These are phyloP conservation scores for Nudaria mundana DNA, from an alignment of 2,888 invertebrate species.

Conservation along the genomic window DNA sequence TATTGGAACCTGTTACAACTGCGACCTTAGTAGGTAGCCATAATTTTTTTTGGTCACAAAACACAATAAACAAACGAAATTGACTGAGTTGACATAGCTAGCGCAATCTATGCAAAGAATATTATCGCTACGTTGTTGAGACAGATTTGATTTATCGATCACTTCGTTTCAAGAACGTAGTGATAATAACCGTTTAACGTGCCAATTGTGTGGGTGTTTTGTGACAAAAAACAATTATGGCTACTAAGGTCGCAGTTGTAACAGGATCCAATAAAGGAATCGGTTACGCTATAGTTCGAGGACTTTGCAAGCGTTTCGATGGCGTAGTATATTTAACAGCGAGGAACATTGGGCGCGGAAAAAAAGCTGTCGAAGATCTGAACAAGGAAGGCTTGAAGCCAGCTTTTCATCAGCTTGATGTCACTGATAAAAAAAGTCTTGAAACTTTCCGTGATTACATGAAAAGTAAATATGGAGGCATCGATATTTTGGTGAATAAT, in stretches of 20 bases:
- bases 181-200: no score
- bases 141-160: no score
- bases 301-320: slow-evolving; percentile 80
- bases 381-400: slow-evolving; percentile 29
- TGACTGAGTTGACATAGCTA: no score
- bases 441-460: slow-evolving; percentile 78
- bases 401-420: slow-evolving; percentile 20
- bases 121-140: no score
- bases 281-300: slow-evolving; percentile 82
- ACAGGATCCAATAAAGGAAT: slow-evolving; percentile 85
- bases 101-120: no score
- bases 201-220: no score
- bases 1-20: slow-evolving; percentile 83
- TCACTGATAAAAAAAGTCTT: slow-evolving; percentile 67
- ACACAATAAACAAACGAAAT: no score
- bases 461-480: slow-evolving; percentile 80
- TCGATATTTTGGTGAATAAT: slow-evolving; percentile 88
- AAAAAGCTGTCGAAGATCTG: slow-evolving; percentile 34
- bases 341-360: slow-evolving; percentile 43
- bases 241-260: slow-evolving; percentile 51
- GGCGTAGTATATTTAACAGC: slow-evolving; percentile 79
- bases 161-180: no score
- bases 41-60: no score
- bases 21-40: slow-evolving; percentile 37
- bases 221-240: no score